Evolutionary conservation across 2,797 vertebrate species (phyloP).

Genomic region (Denticeps clupeoides): DNA sequence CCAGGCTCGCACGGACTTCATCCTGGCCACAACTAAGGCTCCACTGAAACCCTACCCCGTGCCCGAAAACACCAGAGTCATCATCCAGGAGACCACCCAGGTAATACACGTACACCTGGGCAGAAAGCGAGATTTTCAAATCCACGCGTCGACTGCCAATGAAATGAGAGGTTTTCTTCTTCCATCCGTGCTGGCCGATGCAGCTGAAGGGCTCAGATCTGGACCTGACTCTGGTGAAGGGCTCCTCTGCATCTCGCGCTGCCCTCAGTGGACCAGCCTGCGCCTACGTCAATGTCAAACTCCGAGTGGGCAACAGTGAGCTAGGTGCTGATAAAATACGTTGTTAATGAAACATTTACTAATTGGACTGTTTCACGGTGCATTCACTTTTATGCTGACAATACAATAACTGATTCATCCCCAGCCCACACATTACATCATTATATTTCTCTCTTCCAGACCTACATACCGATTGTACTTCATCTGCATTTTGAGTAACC

Average conservation of each 20-base stretch:
- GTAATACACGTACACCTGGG: constrained; percentile 55
- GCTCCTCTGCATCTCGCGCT: constrained; percentile 36
- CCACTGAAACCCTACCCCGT: constrained; percentile 75
- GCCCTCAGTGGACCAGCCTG: constrained; percentile 68
- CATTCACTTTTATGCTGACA: too few species aligned
- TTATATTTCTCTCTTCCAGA: too few species aligned
- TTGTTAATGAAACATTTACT: too few species aligned
- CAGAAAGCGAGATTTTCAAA: neutral
- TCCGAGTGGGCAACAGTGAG: constrained; percentile 65
- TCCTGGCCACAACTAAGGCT: constrained; percentile 84
- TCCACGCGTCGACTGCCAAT: too few species aligned
- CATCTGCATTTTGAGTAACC: neutral
- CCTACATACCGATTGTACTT: neutral
- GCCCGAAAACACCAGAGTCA: constrained; percentile 58
- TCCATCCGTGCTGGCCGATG: too few species aligned
- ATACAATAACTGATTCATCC: neutral
- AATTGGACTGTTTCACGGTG: too few species aligned
- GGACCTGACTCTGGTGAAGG: constrained; percentile 77
- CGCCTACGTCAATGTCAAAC: constrained; percentile 74
- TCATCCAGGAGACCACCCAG: constrained; percentile 84
- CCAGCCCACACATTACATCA: too few species aligned
- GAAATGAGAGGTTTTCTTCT: too few species aligned
- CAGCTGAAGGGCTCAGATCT: constrained; percentile 89
- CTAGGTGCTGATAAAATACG: constrained; percentile 82
- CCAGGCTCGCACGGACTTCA: constrained; percentile 78